These are phyloP conservation scores for Drosophila paulistorum DNA, from an alignment of 1,140 invertebrate species.

Conservation along the genomic window DNA sequence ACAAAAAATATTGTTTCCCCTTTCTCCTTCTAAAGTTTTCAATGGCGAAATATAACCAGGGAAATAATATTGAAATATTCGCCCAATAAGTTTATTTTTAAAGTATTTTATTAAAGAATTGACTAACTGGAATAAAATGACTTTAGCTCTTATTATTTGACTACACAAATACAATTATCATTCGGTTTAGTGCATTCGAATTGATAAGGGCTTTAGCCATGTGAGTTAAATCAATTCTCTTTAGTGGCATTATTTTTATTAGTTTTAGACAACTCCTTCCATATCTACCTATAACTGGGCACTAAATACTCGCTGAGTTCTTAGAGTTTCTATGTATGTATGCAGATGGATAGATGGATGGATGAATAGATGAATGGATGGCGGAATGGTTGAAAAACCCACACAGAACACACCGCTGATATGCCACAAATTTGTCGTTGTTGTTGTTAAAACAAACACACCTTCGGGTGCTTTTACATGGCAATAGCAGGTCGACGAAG, in stretches of 20 bases:
- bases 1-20: not conserved
- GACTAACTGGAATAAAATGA: too few relatives aligned
- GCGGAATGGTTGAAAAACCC: not conserved
- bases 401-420: constrained; percentile 76
- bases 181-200: too few relatives aligned
- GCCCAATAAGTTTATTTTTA: too few relatives aligned
- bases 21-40: not conserved
- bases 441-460: constrained; percentile 75
- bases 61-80: too few relatives aligned
- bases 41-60: too few relatives aligned
- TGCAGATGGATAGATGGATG: not conserved
- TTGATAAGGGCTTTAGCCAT: too few relatives aligned
- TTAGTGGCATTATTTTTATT: constrained; percentile 61
- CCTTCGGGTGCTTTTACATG: constrained; percentile 67
- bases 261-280: constrained; percentile 36
- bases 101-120: too few relatives aligned
- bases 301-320: constrained; percentile 1
- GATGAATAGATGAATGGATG: not conserved
- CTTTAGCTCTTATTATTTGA: too few relatives aligned
- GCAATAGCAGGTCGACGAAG: not conserved
- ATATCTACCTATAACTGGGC: constrained; percentile 46
- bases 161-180: too few relatives aligned
- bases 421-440: constrained; percentile 77
- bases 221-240: constrained; percentile 64
- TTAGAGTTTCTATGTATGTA: not conserved